These are phyloP conservation scores for Chaetodon auriga DNA, from an alignment of 2,113 vertebrate genomes.

Conservation along the genomic window DNA sequence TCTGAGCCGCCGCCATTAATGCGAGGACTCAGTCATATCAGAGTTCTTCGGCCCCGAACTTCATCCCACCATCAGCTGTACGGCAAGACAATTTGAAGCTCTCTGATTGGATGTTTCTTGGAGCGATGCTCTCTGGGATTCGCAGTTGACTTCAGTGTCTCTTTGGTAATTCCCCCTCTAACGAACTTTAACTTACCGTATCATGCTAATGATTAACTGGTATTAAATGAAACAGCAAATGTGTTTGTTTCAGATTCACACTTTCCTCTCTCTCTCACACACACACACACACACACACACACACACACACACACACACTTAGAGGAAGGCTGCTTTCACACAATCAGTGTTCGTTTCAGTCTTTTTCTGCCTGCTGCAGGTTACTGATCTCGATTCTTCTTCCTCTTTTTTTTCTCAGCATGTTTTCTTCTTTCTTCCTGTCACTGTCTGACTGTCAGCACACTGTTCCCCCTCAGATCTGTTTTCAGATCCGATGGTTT, in stretches of 20 bases:
- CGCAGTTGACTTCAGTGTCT: not conserved
- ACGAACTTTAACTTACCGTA: not conserved
- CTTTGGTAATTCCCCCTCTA: not conserved
- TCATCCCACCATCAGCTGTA: not conserved
- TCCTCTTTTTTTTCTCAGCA: constrained; percentile 50
- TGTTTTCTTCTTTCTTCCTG: constrained; percentile 26
- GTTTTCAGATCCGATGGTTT: not conserved
- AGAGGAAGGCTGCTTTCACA: constrained; percentile 35
- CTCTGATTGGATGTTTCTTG: not conserved
- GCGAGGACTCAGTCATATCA: too few species aligned
- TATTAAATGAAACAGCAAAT: not conserved
- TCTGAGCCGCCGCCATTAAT: too few species aligned
- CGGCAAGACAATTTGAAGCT: not conserved
- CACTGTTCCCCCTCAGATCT: not conserved
- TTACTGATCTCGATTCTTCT: constrained; percentile 24
- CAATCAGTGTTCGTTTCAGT: not conserved
- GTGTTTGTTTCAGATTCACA: constrained; percentile 30
- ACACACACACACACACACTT: not conserved
- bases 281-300: constrained; percentile 2
- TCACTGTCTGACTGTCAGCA: not conserved
- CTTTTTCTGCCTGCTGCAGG: not conserved
- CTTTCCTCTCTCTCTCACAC: not conserved
- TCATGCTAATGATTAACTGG: constrained; percentile 1
- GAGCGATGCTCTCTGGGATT: not conserved
- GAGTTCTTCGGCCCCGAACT: too few species aligned